Conservation (phyloP, 2,113 vertebrate genomes). For the Oreochromis tanganicae region DNA sequence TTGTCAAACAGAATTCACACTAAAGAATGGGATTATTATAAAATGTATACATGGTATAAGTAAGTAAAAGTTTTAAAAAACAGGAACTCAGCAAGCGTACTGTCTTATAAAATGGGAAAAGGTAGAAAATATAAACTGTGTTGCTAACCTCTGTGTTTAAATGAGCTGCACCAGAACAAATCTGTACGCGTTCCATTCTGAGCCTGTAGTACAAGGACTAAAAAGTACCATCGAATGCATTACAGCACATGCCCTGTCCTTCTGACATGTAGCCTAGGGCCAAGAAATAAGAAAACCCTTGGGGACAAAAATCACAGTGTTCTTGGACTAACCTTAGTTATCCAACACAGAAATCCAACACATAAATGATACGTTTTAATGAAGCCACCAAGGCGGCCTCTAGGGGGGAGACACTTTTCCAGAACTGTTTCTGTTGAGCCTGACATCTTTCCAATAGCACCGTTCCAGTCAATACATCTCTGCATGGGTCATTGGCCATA, state of each 20-base stretch:
- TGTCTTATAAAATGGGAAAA: not conserved
- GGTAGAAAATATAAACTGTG: not conserved
- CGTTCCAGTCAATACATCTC: constrained; percentile 6
- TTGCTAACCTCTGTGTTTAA: not conserved
- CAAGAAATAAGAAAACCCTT: not conserved
- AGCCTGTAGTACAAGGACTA: not conserved
- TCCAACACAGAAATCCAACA: constrained; percentile 8
- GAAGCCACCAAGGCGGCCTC: constrained; percentile 35
- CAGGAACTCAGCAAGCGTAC: not conserved
- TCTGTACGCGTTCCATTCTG: not conserved
- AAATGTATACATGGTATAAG: not conserved
- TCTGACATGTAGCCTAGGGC: not conserved
- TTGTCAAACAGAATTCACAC: not conserved
- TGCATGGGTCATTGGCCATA: constrained; percentile 38
- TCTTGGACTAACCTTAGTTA: constrained; percentile 16
- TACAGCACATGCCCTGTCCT: not conserved
- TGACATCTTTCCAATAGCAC: constrained; percentile 51
- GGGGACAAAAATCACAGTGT: not conserved
- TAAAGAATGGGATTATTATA: not conserved
- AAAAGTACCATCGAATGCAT: not conserved
- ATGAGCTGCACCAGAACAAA: not conserved
- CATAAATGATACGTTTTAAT: constrained; percentile 56
- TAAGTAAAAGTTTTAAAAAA: fast-evolving
- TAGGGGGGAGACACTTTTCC: constrained; percentile 28
- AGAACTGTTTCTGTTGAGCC: constrained; percentile 37